phyloP scores from a whole-genome alignment of 2,888 invertebrate genomes.

The Cepaea hortensis region DNA sequence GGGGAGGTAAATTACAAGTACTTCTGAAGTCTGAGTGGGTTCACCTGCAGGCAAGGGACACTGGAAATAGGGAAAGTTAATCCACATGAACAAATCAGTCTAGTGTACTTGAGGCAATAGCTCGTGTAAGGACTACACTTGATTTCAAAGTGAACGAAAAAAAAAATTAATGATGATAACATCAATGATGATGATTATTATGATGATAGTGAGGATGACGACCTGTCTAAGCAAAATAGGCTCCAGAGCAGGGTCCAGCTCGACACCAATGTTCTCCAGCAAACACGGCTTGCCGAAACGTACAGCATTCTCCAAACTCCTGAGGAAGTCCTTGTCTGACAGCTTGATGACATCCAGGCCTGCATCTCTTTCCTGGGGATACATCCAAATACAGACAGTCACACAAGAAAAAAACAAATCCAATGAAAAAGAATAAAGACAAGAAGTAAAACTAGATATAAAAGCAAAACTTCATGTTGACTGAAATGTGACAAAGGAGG shows the following conservation, averaged over 20 bases:
- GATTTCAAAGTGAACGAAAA: no score
- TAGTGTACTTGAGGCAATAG: no score
- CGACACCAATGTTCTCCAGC: constrained; percentile 76
- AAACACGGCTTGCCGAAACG: constrained; percentile 77
- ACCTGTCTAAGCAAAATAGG: constrained; percentile 76
- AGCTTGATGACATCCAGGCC: constrained; percentile 76
- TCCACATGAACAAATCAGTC: no score
- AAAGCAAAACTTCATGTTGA: background rate
- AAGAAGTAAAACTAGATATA: background rate
- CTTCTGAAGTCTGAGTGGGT: no score
- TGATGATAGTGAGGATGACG: background rate
- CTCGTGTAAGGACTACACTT: no score
- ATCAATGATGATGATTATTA: no score
- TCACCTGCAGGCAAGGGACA: no score
- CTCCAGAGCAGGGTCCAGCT: constrained; percentile 76
- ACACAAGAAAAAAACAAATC: background rate
- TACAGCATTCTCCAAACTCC: constrained; percentile 76
- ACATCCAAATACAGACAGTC: background rate
- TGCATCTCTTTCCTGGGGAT: constrained; percentile 73
- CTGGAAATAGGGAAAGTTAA: no score
- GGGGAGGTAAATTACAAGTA: no score
- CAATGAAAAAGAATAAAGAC: background rate
- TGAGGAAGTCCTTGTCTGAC: constrained; percentile 76
- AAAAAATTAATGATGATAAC: no score
- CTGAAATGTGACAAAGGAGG: no score